Base-by-base conservation (phyloP, 1,140 invertebrate genomes). In the Nasonia longicornis region DNA sequence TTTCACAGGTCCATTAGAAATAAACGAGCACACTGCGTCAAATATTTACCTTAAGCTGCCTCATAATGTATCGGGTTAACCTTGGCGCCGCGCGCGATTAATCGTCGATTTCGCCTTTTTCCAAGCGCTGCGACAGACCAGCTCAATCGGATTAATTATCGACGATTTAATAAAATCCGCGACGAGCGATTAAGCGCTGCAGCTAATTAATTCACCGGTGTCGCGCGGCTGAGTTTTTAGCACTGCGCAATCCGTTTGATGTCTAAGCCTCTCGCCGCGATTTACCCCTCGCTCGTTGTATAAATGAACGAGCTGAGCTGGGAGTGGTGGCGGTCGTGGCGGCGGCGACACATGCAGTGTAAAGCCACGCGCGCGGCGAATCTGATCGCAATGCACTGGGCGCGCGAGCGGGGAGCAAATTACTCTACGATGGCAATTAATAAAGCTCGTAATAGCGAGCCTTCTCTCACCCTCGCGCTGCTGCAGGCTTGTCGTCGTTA, bases 381-480 rank as follows among this genome's bases (percentile, higher is more conserved):
- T 31, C 64, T 67, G 73, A 64, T 38, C 63, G 22, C 75, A 14
- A 22, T 81, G 35, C 48, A 83, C 82, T n/a, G 64, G 22, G n/a
- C 48, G 14, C 26, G 14, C 45, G 73, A 58, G 14, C 10, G 80
- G 69, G 84, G 84, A 84, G 87, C 88, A 89, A 90, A 90, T 90
- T 89, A 88, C 86, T 87, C 87, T 86, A 88, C 88, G 88, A 89
- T 89, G 87, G 88, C 87, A 90, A 90, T 90, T 90, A 90, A 90
- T 90, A 90, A 89, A 89, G 88, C 87, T 86, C 84, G 87, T 89
- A 89, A 89, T 89, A 86, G 87, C 87, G 85, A 84, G 82, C 20
- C 29, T 64, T 26, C 71, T 48, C 35, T 20, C 69, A 16, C 16
- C 69, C 84, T 85, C 77, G 81, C 74, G 77, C 52, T 20, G 4